Percentiles rank a stretch among this genome's conserved stretches.
phyloP scores from a whole-genome alignment of 2,113 vertebrate species.

The Glaucomys volans region DNA sequence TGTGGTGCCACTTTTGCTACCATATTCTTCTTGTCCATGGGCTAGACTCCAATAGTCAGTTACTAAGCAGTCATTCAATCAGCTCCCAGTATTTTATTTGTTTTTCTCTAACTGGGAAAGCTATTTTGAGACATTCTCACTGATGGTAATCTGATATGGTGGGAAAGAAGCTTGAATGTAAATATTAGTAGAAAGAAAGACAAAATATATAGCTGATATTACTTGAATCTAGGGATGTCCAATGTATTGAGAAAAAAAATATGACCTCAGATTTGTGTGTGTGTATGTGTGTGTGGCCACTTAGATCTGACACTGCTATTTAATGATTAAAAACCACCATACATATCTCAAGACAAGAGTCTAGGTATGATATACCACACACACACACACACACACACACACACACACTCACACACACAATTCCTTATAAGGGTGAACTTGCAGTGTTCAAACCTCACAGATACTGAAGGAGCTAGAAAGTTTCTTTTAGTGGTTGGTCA shows the following conservation, averaged over 20 bases:
- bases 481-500: background rate
- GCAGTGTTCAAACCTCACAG: background rate
- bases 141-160: background rate
- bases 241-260: background rate
- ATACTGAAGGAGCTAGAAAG: background rate
- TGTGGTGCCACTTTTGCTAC: background rate
- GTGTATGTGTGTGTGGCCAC: background rate
- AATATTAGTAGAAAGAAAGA: constrained; percentile 41
- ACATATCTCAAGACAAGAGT: background rate
- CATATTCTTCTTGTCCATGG: background rate
- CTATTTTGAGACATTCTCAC: constrained; percentile 64
- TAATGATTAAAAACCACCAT: background rate
- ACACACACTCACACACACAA: accelerated
- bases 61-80: background rate
- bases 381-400: too few relatives aligned
- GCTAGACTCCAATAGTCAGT: background rate
- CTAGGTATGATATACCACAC: background rate
- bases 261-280: background rate
- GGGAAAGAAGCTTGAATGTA: background rate
- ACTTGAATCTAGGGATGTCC: background rate
- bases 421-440: background rate
- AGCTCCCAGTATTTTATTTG: constrained; percentile 5
- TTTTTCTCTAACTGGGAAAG: constrained; percentile 61
- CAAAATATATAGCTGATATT: background rate
- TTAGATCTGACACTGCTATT: background rate